These are phyloP conservation scores for Chunga burmeisteri DNA, from an alignment of 2,113 vertebrate genomes.

Conservation along the genomic window DNA sequence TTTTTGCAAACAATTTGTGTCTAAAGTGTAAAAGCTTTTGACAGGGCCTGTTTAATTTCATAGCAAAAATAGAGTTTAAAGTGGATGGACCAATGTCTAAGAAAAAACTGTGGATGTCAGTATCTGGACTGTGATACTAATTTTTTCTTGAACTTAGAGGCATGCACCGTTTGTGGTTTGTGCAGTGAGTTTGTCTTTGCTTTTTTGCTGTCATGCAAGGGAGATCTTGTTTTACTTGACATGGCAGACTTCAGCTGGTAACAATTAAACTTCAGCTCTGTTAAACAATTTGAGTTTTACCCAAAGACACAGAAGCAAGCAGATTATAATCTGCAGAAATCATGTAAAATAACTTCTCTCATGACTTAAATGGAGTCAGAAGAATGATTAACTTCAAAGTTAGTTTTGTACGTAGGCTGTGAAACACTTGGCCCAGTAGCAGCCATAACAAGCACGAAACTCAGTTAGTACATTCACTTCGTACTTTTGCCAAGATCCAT, in stretches of 20 bases:
- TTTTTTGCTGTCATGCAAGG: neutral
- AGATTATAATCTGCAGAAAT: neutral
- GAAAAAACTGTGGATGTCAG: neutral
- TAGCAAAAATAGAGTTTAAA: neutral
- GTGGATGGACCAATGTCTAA: neutral
- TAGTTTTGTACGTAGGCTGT: neutral
- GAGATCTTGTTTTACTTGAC: neutral
- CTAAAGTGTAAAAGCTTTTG: neutral
- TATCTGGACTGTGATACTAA: neutral
- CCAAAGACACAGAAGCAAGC: neutral
- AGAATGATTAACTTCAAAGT: neutral
- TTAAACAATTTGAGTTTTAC: neutral
- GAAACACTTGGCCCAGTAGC: neutral
- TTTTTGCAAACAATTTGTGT: neutral
- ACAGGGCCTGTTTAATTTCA: neutral
- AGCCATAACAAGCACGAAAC: neutral
- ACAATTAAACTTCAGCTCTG: neutral
- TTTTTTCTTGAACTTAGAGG: neutral
- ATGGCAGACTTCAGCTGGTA: neutral
- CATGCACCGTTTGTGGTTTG: neutral
- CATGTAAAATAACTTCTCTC: neutral
- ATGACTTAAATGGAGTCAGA: no score
- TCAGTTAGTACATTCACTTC: neutral
- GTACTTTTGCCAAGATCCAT: neutral
- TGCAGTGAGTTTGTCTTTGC: neutral